These are phyloP conservation scores for Micromesistius poutassou DNA, from an alignment of 2,797 vertebrate genomes.

Conservation along the genomic window DNA sequence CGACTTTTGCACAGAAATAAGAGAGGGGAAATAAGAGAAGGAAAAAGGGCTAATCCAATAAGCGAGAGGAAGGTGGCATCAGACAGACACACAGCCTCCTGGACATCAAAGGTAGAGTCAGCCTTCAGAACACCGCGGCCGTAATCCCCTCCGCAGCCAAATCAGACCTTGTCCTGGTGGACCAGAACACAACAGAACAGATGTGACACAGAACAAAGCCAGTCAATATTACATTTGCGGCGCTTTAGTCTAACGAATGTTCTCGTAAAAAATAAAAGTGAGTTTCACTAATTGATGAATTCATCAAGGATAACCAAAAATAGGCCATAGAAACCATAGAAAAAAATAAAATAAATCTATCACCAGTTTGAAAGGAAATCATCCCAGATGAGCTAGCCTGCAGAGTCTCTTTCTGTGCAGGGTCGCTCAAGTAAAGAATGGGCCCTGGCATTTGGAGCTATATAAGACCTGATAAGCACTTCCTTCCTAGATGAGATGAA, in stretches of 20 bases:
- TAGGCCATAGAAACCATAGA: not conserved
- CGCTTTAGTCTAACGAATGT: slow-evolving; percentile 4
- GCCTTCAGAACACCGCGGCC: slow-evolving; percentile 44
- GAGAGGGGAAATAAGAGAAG: no score
- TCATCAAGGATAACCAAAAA: not conserved
- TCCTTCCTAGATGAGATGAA: slow-evolving; percentile 15
- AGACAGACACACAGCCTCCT: not conserved
- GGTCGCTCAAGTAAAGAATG: slow-evolving; percentile 6
- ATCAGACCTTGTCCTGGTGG: slow-evolving; percentile 30
- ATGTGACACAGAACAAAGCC: not conserved
- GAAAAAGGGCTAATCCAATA: not conserved
- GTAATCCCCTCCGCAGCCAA: slow-evolving; percentile 31
- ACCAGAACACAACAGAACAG: not conserved
- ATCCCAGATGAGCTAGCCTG: slow-evolving; percentile 7
- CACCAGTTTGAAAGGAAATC: slow-evolving; percentile 4
- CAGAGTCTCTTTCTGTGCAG: slow-evolving; percentile 16
- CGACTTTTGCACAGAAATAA: not conserved
- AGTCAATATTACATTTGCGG: slow-evolving; percentile 2
- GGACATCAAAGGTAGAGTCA: slow-evolving; percentile 35
- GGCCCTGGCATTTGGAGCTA: slow-evolving; percentile 14
- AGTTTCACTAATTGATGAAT: not conserved
- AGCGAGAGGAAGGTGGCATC: not conserved
- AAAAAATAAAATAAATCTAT: not conserved
- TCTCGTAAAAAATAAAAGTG: not conserved
- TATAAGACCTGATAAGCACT: slow-evolving; percentile 10